Base-by-base conservation (phyloP, 35 echinoderm and acorn worm species). In the Apostichopus parvimensis region DNA sequence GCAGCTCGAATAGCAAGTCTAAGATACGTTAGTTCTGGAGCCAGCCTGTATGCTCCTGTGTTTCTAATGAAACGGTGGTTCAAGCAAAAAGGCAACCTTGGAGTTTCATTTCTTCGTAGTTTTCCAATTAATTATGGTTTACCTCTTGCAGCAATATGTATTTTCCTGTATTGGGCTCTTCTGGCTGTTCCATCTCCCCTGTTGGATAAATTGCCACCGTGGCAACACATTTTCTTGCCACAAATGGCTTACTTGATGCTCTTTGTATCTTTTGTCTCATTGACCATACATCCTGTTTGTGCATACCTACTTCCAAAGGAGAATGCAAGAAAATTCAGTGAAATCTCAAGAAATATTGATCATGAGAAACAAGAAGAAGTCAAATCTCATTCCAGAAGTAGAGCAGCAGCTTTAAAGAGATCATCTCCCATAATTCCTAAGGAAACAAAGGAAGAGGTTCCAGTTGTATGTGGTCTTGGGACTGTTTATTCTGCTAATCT, bases 161-260 rank as follows among this genome's bases (percentile, higher is more conserved):
- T 99, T 56, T 96, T 88, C 72, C 75, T 99, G n/a, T 82, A 94
- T 79, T 99, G 97, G 97, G 97, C 90, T 26, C 77, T 96, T 9
- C 93, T 94, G 25, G 87, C 97, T 72, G 81, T 96, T 13, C 97
- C 97, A 24, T 55, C 92, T 8, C 90, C 96, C 56, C 56, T 96
- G 17, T 61, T 94, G 68, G 97, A 99, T 82, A 92, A 84, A 15
- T 54, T 95, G 18, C 95, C 97, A 9, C 54, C 54, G 1, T 99
- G 97, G 97, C 95, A 96, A 68, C 97, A 99, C 56, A 94, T 92
- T 13, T 71, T 95, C 5, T 68, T 99, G 12, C 93, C 95, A 55
- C 89, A 90, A 77, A 75, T 86, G 13, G 93, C 91, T 6, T 96
- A 96, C 80, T 25, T 77, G 20, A 87, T 99, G 82, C 53, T 94